phyloP scores from a whole-genome alignment of 2,113 vertebrate species.

The Pedetes capensis region DNA sequence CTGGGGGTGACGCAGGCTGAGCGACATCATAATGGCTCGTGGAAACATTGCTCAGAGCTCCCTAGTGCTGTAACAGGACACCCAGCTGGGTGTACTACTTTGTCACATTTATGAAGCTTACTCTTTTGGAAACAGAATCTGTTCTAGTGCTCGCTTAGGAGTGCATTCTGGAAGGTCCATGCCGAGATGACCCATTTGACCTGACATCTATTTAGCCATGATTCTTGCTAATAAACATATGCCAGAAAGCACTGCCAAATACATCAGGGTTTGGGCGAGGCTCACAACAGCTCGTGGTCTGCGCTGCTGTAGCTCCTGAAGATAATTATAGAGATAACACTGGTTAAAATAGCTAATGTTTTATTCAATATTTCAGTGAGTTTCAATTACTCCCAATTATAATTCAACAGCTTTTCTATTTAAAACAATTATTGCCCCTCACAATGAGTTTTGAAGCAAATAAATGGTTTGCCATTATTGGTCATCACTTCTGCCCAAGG shows the following conservation, averaged over 20 bases:
- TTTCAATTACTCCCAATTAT: conserved; percentile 86
- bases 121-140: conserved; percentile 55
- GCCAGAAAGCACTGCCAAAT: background rate
- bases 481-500: conserved; percentile 36
- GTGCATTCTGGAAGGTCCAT: background rate
- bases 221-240: conserved; percentile 41
- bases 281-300: conserved; percentile 54
- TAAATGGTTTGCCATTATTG: conserved; percentile 79
- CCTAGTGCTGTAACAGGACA: background rate
- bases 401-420: conserved; percentile 83
- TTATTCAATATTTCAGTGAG: conserved; percentile 84
- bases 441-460: conserved; percentile 78
- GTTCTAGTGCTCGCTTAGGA: background rate
- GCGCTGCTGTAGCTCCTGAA: conserved; percentile 69
- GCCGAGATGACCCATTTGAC: conserved; percentile 13
- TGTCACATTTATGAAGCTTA: conserved; percentile 39
- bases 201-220: conserved; percentile 39
- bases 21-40: background rate
- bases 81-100: background rate
- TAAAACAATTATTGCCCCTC: conserved; percentile 83
- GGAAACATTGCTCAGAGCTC: background rate
- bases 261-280: conserved; percentile 57
- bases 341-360: conserved; percentile 84
- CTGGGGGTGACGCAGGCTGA: background rate
- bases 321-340: conserved; percentile 82